Conservation (phyloP, 2,113 vertebrate genomes). For the Catharus fuscescens region DNA sequence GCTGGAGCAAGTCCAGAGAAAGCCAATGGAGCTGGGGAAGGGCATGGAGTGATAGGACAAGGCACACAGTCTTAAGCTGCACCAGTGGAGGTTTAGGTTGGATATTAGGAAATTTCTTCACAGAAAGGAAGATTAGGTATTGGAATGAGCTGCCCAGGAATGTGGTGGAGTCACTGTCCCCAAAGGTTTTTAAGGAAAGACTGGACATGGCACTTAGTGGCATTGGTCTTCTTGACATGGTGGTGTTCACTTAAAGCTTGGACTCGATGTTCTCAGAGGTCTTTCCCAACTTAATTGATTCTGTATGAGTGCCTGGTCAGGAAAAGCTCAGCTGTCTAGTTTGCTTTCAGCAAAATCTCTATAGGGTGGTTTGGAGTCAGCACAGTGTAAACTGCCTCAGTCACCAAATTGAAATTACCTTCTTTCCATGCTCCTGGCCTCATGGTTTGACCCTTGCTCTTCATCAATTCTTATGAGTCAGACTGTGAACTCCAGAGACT, state of each 20-base stretch:
- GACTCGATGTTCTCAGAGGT: background rate
- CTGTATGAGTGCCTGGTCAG: background rate
- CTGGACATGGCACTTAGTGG: background rate
- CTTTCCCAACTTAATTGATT: background rate
- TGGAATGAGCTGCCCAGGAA: background rate
- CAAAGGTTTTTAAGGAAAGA: background rate
- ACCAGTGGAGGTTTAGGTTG: background rate
- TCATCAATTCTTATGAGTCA: background rate
- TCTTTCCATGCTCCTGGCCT: background rate
- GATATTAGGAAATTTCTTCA: background rate
- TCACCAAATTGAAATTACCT: background rate
- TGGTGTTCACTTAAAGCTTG: background rate
- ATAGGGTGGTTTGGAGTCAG: background rate
- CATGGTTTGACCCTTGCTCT: background rate
- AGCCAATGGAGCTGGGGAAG: fast-evolving
- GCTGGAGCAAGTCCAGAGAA: background rate
- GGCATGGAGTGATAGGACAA: background rate
- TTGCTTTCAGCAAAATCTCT: background rate
- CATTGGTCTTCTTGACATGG: background rate
- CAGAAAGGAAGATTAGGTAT: background rate
- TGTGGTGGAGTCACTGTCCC: background rate
- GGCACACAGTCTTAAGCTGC: background rate
- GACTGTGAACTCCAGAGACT: background rate
- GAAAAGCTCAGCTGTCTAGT: background rate
- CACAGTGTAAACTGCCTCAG: background rate